Evolutionary conservation across 2,113 vertebrate species (phyloP), one percentile per base, ranked within the genome.

Genomic region (Paradisaea rubra): DNA sequence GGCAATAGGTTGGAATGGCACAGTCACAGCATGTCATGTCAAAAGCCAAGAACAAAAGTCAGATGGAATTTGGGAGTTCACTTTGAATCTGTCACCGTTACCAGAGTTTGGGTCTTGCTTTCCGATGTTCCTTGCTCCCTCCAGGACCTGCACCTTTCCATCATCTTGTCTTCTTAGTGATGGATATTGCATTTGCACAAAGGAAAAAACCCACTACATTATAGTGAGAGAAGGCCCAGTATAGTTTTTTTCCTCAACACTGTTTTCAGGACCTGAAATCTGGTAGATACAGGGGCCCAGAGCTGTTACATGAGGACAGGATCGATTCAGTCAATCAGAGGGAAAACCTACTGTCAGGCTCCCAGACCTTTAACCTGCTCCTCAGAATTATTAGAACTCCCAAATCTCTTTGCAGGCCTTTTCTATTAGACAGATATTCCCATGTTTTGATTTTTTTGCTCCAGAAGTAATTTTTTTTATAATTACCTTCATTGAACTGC

Each of bases 401-500:
- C 98, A 97, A 95, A 95, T 97, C 97, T 97, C 97, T 89, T 86
- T 86, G 96, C 95, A 97, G 89, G 81, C 95, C 86, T 96, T 97
- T 98, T 97, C 97, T 95, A 97, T 97, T 97, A 98, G 97, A 97
- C 92, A 96, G 93, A 96, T 91, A 94, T 96, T 97, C 96, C 93
- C 95, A 82, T 91, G 97, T 97, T 98, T 97, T 97, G 97, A 97
- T 98, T 97, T 98, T 98, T 96, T 97, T 96, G 70, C 95, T 98
- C 96, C 97, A 96, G 94, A 97, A 98, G 97, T 98, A 97, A 97
- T 98, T 97, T 97, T 98, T 98, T 97, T 96, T 96, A 97, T 98
- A 98, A 98, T 98, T 98, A 98, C 97, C 97, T 97, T 97, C 97
- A 98, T 97, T 97, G 97, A 98, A 97, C 97, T 97, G 95, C 96